Evolutionary conservation across 2,113 vertebrate genomes (phyloP).

Genomic region (Felis catus): F.catus_Fca126_mat1.0 CM031423.1:43340501-43341000

Average conservation of each 20-base stretch:
- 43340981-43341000: neutral
- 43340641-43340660: slow-evolving; percentile 94
- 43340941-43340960: fast-evolving
- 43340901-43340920: fast-evolving
- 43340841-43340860: fast-evolving
- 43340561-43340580: slow-evolving; percentile 96
- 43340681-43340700: slow-evolving; percentile 88
- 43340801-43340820: neutral
- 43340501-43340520: slow-evolving; percentile 93
- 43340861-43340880: fast-evolving
- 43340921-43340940: too few species aligned
- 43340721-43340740: slow-evolving; percentile 84
- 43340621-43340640: slow-evolving; percentile 94
- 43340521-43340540: slow-evolving; percentile 94
- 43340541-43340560: slow-evolving; percentile 96
- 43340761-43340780: neutral
- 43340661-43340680: slow-evolving; percentile 92
- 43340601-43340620: slow-evolving; percentile 91
- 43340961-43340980: neutral
- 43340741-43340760: slow-evolving; percentile 33
- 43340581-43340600: slow-evolving; percentile 96
- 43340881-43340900: neutral
- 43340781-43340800: fast-evolving
- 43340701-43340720: slow-evolving; percentile 85
- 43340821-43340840: too few species aligned